Evolutionary conservation across 2,113 vertebrate species (phyloP).

Genomic region (Herpetotheres cachinnans): DNA sequence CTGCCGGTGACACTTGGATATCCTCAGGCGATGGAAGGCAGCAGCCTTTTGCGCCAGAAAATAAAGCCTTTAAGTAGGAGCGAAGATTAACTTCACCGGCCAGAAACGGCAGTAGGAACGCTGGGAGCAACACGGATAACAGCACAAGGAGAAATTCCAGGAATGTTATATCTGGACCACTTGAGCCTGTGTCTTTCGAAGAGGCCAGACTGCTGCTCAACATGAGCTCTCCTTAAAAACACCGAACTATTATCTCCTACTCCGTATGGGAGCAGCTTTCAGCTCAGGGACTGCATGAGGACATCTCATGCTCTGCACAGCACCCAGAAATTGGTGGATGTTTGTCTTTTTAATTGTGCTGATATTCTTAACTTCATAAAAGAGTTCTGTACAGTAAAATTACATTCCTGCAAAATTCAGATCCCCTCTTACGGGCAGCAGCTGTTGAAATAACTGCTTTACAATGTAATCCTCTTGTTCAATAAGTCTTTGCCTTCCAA

Average conservation of each 20-base stretch:
- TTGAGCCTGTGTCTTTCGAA: accelerated
- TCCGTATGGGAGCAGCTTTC: not conserved
- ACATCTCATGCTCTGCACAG: not conserved
- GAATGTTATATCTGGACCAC: not conserved
- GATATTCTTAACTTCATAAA: not conserved
- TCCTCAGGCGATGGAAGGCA: not conserved
- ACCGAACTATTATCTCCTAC: not conserved
- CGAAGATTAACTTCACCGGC: not conserved
- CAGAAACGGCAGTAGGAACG: not conserved
- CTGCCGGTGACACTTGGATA: not conserved
- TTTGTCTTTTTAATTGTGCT: not conserved
- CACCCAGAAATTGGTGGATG: accelerated
- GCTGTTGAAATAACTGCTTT: constrained; percentile 55
- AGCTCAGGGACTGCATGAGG: not conserved
- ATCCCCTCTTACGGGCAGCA: constrained; percentile 1
- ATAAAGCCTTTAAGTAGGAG: not conserved
- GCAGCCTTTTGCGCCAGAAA: not conserved
- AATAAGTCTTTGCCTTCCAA: constrained; percentile 39
- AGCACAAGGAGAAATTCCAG: not conserved
- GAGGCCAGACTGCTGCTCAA: not conserved
- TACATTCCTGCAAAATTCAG: not conserved
- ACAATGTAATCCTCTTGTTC: constrained; percentile 50
- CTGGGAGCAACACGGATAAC: not conserved
- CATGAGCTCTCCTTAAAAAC: not conserved
- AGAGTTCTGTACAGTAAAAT: not conserved